phyloP scores from a whole-genome alignment of 2,888 invertebrate genomes.

The Drosophila paranaensis region DNA sequence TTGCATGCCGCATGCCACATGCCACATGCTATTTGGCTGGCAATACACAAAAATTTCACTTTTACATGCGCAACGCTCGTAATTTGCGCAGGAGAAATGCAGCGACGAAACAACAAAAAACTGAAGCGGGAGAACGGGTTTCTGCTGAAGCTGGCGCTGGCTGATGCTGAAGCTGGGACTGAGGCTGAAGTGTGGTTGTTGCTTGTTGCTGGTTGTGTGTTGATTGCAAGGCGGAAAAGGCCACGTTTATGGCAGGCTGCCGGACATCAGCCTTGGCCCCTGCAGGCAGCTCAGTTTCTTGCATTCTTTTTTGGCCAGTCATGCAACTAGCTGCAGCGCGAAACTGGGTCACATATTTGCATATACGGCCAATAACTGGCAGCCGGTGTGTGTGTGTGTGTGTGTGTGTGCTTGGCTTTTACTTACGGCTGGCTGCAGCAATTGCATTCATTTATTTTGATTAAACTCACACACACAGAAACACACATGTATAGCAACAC shows the following conservation, averaged over 20 bases:
- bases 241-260: slow-evolving; percentile 1
- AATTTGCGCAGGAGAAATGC: slow-evolving; percentile 53
- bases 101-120: slow-evolving; percentile 14
- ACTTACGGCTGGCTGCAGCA: slow-evolving; percentile 28
- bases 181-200: neutral
- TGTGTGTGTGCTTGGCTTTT: slow-evolving; percentile 20
- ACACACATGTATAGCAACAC: neutral
- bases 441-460: slow-evolving; percentile 25
- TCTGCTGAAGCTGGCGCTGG: slow-evolving; percentile 3
- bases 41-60: slow-evolving; percentile 66
- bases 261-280: slow-evolving; percentile 46
- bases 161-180: neutral
- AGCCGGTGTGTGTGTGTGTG: neutral
- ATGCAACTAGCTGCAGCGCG: slow-evolving; percentile 25
- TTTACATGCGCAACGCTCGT: slow-evolving; percentile 53
- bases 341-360: slow-evolving; percentile 69
- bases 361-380: slow-evolving; percentile 23
- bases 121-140: slow-evolving; percentile 59
- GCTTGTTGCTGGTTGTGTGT: slow-evolving; percentile 4
- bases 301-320: slow-evolving; percentile 26
- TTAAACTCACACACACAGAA: slow-evolving; percentile 8
- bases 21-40: slow-evolving; percentile 22
- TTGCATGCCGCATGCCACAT: slow-evolving; percentile 18
- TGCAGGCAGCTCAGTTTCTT: slow-evolving; percentile 26
- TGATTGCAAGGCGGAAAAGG: slow-evolving; percentile 44